phyloP scores from a whole-genome alignment of 2,113 vertebrate species.

The Hyaena hyaena region DNA sequence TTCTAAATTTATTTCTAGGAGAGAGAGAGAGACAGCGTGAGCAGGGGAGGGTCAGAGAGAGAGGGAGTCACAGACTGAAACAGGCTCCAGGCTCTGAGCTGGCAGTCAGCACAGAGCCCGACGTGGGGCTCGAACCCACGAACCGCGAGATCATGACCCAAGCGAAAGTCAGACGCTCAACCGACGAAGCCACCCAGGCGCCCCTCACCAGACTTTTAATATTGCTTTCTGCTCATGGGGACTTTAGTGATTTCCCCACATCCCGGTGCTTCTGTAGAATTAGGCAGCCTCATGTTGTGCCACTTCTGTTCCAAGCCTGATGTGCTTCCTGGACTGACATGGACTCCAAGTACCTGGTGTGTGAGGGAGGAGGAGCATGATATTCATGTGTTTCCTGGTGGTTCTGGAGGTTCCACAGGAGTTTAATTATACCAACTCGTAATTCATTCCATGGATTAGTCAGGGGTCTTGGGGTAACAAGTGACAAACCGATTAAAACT shows the following conservation, averaged over 20 bases:
- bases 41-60: too few species aligned
- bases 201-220: background rate
- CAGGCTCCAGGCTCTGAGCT: too few species aligned
- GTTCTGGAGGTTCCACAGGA: background rate
- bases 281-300: background rate
- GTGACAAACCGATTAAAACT: constrained; percentile 17
- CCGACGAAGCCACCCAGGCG: too few species aligned
- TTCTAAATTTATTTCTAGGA: too few species aligned
- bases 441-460: background rate
- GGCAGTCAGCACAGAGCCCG: too few species aligned
- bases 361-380: background rate
- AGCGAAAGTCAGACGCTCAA: too few species aligned
- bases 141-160: too few species aligned
- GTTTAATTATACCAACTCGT: background rate
- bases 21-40: too few species aligned
- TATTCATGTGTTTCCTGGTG: background rate
- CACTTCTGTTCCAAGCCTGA: background rate
- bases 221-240: background rate
- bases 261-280: background rate
- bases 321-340: background rate
- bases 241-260: background rate
- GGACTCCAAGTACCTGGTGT: background rate
- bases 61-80: too few species aligned
- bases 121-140: too few species aligned
- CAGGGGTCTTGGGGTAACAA: background rate